These are phyloP conservation scores for Busseola fusca DNA, from an alignment of 2,888 invertebrate species.

Conservation along the genomic window DNA sequence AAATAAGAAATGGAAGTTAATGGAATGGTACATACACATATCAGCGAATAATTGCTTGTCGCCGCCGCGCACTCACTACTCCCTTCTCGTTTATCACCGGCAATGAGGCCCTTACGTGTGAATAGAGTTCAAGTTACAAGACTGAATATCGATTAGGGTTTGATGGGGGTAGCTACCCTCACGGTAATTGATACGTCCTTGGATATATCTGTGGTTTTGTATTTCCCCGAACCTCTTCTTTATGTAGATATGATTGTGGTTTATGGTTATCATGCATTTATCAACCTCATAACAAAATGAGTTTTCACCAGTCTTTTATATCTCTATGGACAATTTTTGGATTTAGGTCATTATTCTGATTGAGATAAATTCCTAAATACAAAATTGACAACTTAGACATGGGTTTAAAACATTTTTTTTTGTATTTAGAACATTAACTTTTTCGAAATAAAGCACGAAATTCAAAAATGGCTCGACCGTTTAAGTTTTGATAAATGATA, in stretches of 20 bases:
- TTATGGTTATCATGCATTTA: background rate
- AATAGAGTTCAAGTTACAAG: conserved; percentile 13
- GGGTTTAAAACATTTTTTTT: background rate
- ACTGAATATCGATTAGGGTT: conserved; percentile 36
- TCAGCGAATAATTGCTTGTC: background rate
- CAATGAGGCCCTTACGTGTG: background rate
- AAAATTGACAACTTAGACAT: background rate
- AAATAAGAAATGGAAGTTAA: too few species aligned
- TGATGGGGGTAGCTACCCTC: background rate
- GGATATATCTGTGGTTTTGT: conserved; percentile 10
- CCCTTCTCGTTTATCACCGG: background rate
- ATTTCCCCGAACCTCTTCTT: conserved; percentile 3
- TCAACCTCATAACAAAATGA: background rate
- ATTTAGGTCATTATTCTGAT: background rate
- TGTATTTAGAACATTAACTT: background rate
- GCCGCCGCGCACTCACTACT: background rate
- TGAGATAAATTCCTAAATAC: background rate
- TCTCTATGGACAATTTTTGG: background rate
- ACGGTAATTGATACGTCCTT: conserved; percentile 41
- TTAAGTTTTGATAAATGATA: too few species aligned
- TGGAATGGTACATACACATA: background rate
- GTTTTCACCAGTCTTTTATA: background rate
- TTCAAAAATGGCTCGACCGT: too few species aligned
- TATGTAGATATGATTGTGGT: background rate
- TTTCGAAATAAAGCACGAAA: background rate